A percentile compares a stretch with the other conserved stretches of the same genome.
These are phyloP conservation scores for Petaurus breviceps DNA, from an alignment of 2,113 vertebrate species.

Conservation along the genomic window DNA sequence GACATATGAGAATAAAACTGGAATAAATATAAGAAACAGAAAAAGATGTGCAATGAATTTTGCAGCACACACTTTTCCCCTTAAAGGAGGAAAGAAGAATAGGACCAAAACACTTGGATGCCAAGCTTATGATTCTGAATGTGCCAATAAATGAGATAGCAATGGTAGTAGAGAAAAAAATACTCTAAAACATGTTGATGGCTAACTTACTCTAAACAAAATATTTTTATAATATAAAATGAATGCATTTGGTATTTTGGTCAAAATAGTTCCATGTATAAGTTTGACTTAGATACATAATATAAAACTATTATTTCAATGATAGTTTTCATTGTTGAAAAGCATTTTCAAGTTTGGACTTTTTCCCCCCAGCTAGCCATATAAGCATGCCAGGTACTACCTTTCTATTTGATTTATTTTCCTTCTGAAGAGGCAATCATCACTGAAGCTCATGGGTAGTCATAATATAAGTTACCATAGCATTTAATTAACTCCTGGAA, in stretches of 20 bases:
- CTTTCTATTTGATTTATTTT: not conserved
- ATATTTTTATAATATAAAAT: not conserved
- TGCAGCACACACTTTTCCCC: not conserved
- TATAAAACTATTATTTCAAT: not conserved
- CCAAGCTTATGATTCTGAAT: not conserved
- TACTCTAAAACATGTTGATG: not conserved
- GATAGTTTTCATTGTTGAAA: not conserved
- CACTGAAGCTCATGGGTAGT: not conserved
- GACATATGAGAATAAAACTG: not conserved
- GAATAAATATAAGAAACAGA: not conserved
- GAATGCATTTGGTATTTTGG: not conserved
- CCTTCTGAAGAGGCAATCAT: not conserved
- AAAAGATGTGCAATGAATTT: not conserved
- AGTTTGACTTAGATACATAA: not conserved
- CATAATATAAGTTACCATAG: not conserved
- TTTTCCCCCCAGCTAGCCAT: not conserved
- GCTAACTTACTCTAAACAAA: not conserved
- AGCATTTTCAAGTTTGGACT: fast-evolving
- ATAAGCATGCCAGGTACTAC: not conserved
- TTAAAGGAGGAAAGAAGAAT: too few relatives aligned
- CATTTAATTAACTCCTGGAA: conserved; percentile 53
- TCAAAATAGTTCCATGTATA: not conserved
- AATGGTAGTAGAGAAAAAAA: not conserved
- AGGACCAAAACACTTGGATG: not conserved
- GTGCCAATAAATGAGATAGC: not conserved